Evolutionary conservation across 2,113 vertebrate genomes (phyloP), one percentile per base, ranked within the genome.

Genomic region (Peromyscus californicus): DNA sequence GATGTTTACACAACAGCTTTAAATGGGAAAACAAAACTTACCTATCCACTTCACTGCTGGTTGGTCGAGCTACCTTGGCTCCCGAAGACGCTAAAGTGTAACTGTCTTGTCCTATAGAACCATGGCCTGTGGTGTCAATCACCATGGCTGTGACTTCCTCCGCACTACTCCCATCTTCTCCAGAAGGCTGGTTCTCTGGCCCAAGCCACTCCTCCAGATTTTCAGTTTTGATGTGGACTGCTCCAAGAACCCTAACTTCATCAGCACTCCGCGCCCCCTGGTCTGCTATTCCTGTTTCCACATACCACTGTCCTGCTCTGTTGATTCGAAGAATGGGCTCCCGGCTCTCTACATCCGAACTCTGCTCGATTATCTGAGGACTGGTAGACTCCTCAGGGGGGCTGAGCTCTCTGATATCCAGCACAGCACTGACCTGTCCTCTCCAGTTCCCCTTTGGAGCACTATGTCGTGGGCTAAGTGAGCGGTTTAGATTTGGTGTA

Each of bases 301-400:
- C 99, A 1, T 99, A 99, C 99, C 99, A 99, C 98, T 99, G 99
- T 26, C 99, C 99, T 0, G 99, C 99, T 65, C 99, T 98, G 98
- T 99, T 99, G 89, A 99, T 99, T 76, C 99, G 99, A 19, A 99
- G 98, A 90, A 99, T 99, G 54, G 99, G 99, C 95, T 99, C 99
- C 91, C 99, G 99, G 97, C 98, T 98, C 54, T 99, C 97, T 72
- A 98, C 98, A 0, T 99, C 99, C 0, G 99, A 98, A 2, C 99
- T 99, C 97, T 99, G 99, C 96, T 99, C 99, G 12, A 99, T 99
- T 0, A 99, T 99, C 74, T 99, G 99, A 1, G 99, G 99, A 97
- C 99, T 99, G 98, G 99, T 99, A 13, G 99, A 99, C 96, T 99
- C 99, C 87, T 99, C 99, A 0, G 99, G 99, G 0, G 99, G 99